Evolutionary conservation across 2,797 vertebrate species (phyloP).

Genomic region (Galaxias olidus): DNA sequence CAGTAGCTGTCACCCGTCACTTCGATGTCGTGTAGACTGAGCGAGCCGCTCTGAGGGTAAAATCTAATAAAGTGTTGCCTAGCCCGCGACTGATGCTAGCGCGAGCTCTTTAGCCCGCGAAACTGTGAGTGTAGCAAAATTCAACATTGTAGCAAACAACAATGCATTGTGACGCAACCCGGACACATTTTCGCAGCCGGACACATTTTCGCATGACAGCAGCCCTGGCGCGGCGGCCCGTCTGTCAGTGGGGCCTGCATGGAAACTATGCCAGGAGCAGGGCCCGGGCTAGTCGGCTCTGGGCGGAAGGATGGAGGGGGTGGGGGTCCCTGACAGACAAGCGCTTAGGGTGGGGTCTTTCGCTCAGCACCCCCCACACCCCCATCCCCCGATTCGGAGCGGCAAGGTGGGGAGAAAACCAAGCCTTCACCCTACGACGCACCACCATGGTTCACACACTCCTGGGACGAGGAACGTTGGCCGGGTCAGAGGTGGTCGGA

Average conservation of each 20-base stretch:
- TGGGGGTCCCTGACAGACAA: not conserved
- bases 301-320: not conserved
- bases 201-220: no score
- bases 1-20: no score
- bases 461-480: not conserved
- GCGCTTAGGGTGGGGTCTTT: not conserved
- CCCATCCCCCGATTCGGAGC: not conserved
- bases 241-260: slow-evolving; percentile 54
- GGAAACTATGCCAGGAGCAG: slow-evolving; percentile 54
- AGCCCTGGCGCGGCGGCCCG: slow-evolving; percentile 20
- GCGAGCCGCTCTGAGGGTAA: slow-evolving; percentile 43
- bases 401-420: not conserved
- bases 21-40: no score
- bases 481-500: not conserved
- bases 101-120: no score
- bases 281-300: slow-evolving; percentile 14
- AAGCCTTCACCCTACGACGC: not conserved
- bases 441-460: slow-evolving; percentile 1
- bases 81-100: no score
- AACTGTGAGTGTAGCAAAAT: no score
- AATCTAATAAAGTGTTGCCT: slow-evolving; percentile 32
- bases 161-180: no score
- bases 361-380: not conserved
- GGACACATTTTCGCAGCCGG: no score
- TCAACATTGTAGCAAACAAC: no score